A percentile compares a stretch with the other conserved stretches of the same genome.
phyloP scores from a whole-genome alignment of 2,797 vertebrate genomes.

The Notamacropus eugenii region DNA sequence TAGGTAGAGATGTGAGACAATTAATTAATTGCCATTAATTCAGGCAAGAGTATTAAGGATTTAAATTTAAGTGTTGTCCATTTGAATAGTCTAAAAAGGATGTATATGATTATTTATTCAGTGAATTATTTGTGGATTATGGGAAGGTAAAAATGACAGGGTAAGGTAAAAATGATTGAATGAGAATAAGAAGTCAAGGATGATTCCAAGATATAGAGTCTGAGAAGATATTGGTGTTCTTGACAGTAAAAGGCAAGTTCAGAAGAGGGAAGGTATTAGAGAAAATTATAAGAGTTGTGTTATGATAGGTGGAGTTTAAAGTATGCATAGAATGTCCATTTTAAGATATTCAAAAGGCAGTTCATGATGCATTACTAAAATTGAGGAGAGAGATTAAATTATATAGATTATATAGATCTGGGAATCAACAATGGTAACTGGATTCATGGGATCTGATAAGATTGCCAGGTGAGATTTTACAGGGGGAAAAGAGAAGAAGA shows the following conservation, averaged over 20 bases:
- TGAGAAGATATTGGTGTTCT: not conserved
- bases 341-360: not conserved
- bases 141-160: not conserved
- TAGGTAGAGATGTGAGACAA: not conserved
- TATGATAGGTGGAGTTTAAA: not conserved
- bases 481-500: too few relatives aligned
- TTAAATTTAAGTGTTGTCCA: not conserved
- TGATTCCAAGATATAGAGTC: not conserved
- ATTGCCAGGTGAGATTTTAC: not conserved
- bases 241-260: not conserved
- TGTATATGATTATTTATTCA: not conserved
- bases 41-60: not conserved
- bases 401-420: not conserved
- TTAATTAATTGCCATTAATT: not conserved
- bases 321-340: not conserved
- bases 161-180: not conserved
- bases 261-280: not conserved
- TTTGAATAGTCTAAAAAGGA: not conserved
- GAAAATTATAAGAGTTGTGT: not conserved
- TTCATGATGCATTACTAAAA: not conserved
- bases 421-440: not conserved
- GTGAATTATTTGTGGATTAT: not conserved
- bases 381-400: not conserved
- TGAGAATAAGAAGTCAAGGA: not conserved
- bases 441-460: not conserved